Evolutionary conservation across 2,888 invertebrate genomes (phyloP).

Genomic region (Tinea trinotella): DNA sequence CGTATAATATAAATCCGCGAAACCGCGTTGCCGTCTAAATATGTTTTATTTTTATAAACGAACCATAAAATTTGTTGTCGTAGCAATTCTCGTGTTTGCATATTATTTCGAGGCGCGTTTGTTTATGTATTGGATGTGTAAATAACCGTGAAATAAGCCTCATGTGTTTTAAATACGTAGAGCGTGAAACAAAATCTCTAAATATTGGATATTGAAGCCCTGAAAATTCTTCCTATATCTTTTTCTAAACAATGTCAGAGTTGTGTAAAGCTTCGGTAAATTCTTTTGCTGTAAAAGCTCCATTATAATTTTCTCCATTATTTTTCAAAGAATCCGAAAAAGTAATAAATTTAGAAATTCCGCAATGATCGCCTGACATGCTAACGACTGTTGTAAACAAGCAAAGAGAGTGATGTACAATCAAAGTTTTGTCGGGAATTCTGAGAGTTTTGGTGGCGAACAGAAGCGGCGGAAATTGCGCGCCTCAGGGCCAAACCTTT

Average conservation of each 20-base stretch:
- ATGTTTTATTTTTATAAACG: constrained; percentile 30
- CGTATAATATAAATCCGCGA: constrained; percentile 7
- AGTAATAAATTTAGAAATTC: constrained; percentile 32
- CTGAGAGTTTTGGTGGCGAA: constrained; percentile 37
- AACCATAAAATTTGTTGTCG: constrained; percentile 30
- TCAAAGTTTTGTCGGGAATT: constrained; percentile 38
- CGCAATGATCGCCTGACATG: constrained; percentile 35
- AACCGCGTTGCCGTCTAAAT: constrained; percentile 4
- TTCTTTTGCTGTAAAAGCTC: constrained; percentile 1
- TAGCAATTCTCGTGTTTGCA: constrained; percentile 22
- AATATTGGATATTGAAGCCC: neutral
- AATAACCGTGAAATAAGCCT: constrained; percentile 19
- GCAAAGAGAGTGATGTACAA: constrained; percentile 37
- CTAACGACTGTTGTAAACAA: constrained; percentile 49
- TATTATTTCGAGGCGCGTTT: constrained; percentile 17
- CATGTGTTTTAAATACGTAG: constrained; percentile 4
- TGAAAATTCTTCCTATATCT: neutral
- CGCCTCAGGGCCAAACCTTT: constrained; percentile 40
- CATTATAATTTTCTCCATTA: constrained; percentile 14
- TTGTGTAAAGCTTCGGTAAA: constrained; percentile 3
- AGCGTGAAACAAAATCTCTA: neutral
- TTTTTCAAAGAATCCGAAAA: constrained; percentile 22
- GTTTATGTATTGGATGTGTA: constrained; percentile 12
- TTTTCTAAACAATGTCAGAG: neutral
- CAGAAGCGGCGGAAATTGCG: constrained; percentile 46